Evolutionary conservation across 2,888 invertebrate genomes (phyloP).

Genomic region (Rotaria magnacalcarata): DNA sequence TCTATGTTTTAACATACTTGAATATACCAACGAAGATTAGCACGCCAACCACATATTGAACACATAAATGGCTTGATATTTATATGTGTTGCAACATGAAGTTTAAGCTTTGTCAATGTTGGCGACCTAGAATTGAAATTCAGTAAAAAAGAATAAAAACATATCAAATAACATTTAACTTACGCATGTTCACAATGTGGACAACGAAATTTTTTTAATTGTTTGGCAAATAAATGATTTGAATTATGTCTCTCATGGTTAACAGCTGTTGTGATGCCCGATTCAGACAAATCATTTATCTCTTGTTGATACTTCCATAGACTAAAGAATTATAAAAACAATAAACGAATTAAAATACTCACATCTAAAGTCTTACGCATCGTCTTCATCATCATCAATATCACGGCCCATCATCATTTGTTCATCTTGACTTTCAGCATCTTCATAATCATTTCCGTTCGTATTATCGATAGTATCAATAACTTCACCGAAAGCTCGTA

Average conservation of each 20-base stretch:
- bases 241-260: background rate
- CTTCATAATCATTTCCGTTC: background rate
- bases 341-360: background rate
- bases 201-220: constrained; percentile 33
- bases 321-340: background rate
- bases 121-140: background rate
- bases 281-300: background rate
- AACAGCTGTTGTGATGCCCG: background rate
- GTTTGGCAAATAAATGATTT: background rate
- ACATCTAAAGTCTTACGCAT: background rate
- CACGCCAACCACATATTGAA: constrained; percentile 8
- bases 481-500: constrained; percentile 12
- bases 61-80: constrained; percentile 34
- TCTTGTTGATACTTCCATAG: constrained; percentile 34
- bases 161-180: background rate
- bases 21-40: constrained; percentile 35
- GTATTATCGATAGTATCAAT: background rate
- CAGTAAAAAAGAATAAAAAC: background rate
- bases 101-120: constrained; percentile 30
- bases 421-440: background rate
- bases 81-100: constrained; percentile 34
- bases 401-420: background rate
- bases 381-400: constrained; percentile 35
- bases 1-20: background rate
- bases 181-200: constrained; percentile 33